Conservation (phyloP, 2,113 vertebrate species). For the Puntigrus tetrazona region DNA sequence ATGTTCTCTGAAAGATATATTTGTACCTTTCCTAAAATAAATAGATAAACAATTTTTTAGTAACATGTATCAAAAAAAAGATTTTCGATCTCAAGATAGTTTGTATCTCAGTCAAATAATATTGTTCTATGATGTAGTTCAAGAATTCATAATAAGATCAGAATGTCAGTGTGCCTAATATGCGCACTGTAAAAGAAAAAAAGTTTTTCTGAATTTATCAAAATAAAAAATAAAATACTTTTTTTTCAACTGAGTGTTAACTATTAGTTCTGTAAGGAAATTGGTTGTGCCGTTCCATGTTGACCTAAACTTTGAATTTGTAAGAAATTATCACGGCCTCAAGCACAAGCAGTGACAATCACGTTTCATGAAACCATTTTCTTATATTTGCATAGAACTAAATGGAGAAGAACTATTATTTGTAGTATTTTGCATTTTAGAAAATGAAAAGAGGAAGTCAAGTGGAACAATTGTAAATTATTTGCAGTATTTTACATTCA, state of each 20-base stretch:
- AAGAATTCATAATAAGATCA: neutral
- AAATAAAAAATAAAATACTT: too few relatives aligned
- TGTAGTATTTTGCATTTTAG: neutral
- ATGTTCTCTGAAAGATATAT: too few relatives aligned
- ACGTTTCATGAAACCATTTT: neutral
- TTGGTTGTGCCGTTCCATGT: neutral
- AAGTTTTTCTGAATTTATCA: neutral
- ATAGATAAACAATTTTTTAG: too few relatives aligned
- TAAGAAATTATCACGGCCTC: neutral
- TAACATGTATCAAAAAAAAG: too few relatives aligned
- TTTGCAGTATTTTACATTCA: constrained; percentile 13
- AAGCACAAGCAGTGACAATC: neutral
- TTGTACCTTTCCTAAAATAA: too few relatives aligned
- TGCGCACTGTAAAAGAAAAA: neutral
- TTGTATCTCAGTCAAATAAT: too few relatives aligned
- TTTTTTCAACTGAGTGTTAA: neutral
- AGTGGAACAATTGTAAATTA: constrained; percentile 7
- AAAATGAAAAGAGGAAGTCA: constrained; percentile 16
- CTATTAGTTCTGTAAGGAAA: neutral
- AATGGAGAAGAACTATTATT: neutral
- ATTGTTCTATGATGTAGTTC: too few relatives aligned
- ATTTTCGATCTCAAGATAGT: too few relatives aligned
- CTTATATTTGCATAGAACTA: neutral
- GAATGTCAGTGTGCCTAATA: neutral
- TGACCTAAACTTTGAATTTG: neutral